Evolutionary conservation across 2,888 invertebrate genomes (phyloP), one percentile per base, ranked within the genome.

Genomic region (Drosophila neotestacea): DNA sequence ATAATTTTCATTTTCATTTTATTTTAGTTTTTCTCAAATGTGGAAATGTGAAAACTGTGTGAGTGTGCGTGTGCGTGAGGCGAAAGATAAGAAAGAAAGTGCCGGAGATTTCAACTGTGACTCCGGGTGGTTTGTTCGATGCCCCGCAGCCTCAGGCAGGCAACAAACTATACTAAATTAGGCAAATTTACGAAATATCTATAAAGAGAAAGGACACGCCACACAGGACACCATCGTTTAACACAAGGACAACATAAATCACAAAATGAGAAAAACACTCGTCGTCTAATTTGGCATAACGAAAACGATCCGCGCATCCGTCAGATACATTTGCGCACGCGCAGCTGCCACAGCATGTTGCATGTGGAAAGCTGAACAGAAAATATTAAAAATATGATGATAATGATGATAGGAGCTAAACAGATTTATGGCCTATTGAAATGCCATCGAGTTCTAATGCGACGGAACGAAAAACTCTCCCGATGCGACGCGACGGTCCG

Each of bases 361-460:
- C 78, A 79, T 73, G 72, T 16, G 16, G 16, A 16, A 16, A 16
- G 16, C 16, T 16, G 16, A 7, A 13, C n/a, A 38, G 22, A 38
- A 55, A 56, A 56, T 44, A 44, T 44, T 44, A 90, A 90, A 86
- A 86, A 85, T 90, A 90, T 90, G 89, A 90, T 90, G 89, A 90
- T 89, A 85, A 88, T 90, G 80, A 84, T 41, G 28, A 67, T 58
- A 51, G 61, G 59, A 59, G 54, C 58, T 68, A 62, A 72, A 69
- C 77, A 80, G 86, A 87, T 87, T 87, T 87, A 87, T 80, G 82
- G 60, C 69, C 81, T 69, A 81, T 79, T 75, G 81, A 78, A 74
- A 66, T 71, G 70, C 73, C 79, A 82, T 81, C 64, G 75, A 73
- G 54, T 58, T 73, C 76, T 86, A 87, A 87, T 84, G 84, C 86